phyloP scores from a whole-genome alignment of 1,140 invertebrate species.

The Pristionchus pacificus region DNA sequence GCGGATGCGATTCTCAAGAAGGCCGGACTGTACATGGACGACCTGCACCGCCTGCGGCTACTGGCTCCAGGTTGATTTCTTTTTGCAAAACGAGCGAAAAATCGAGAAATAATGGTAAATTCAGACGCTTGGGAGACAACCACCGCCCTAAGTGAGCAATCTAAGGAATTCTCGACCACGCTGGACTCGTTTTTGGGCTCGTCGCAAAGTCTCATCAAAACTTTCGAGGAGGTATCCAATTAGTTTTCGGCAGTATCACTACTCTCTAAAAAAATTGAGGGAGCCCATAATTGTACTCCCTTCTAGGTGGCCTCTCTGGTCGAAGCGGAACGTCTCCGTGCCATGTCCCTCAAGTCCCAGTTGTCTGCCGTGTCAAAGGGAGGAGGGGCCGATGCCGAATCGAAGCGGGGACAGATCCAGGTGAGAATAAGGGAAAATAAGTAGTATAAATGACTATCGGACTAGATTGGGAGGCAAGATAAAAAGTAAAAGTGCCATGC shows the following conservation, averaged over 20 bases:
- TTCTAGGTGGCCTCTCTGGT: background rate
- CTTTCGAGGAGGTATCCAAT: background rate
- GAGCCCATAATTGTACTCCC: background rate
- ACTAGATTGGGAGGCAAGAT: too few relatives aligned
- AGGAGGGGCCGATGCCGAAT: too few relatives aligned
- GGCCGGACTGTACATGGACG: background rate
- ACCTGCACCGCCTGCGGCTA: background rate
- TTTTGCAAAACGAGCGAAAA: too few relatives aligned
- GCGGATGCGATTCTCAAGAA: background rate
- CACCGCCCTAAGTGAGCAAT: background rate
- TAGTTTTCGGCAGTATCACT: too few relatives aligned
- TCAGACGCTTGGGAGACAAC: background rate
- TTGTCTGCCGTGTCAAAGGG: background rate
- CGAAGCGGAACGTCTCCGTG: background rate
- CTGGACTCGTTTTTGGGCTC: background rate
- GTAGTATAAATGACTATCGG: too few relatives aligned
- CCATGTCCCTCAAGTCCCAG: background rate
- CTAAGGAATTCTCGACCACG: background rate
- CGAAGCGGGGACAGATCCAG: background rate
- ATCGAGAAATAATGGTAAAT: background rate
- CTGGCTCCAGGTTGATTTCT: background rate
- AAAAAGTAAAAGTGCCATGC: too few relatives aligned
- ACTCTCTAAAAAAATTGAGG: too few relatives aligned
- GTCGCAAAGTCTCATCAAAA: background rate
- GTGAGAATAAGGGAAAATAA: background rate